Evolutionary conservation across 1,140 invertebrate genomes (phyloP).

Genomic region (Hermatobates lingyangjiaoensis): DNA sequence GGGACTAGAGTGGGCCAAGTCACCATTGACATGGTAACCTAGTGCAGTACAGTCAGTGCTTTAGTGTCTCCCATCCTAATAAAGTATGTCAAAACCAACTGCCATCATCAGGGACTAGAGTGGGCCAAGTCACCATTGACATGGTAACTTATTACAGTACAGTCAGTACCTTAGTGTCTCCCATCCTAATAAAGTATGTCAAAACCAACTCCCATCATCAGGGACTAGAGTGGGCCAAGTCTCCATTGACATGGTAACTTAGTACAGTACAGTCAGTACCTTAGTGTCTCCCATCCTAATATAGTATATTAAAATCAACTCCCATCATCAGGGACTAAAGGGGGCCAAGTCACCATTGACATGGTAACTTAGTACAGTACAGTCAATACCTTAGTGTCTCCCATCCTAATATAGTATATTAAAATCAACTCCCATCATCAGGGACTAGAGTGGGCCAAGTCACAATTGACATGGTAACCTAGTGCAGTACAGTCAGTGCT

Average conservation of each 20-base stretch:
- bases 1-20: conserved; percentile 79
- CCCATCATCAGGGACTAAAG: neutral
- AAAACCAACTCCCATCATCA: neutral
- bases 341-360: neutral
- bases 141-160: neutral
- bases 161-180: neutral
- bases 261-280: neutral
- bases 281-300: neutral
- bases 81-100: neutral
- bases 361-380: neutral
- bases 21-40: conserved; percentile 79
- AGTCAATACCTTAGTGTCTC: neutral
- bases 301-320: neutral
- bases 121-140: neutral
- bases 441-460: conserved; percentile 79
- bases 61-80: neutral
- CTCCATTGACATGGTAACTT: conserved; percentile 79
- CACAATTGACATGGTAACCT: conserved; percentile 79
- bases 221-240: conserved; percentile 79
- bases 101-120: neutral
- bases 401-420: neutral
- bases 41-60: neutral
- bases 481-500: neutral
- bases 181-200: neutral
- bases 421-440: neutral